phyloP scores from a whole-genome alignment of 2,113 vertebrate genomes.

The Eretmochelys imbricata region DNA sequence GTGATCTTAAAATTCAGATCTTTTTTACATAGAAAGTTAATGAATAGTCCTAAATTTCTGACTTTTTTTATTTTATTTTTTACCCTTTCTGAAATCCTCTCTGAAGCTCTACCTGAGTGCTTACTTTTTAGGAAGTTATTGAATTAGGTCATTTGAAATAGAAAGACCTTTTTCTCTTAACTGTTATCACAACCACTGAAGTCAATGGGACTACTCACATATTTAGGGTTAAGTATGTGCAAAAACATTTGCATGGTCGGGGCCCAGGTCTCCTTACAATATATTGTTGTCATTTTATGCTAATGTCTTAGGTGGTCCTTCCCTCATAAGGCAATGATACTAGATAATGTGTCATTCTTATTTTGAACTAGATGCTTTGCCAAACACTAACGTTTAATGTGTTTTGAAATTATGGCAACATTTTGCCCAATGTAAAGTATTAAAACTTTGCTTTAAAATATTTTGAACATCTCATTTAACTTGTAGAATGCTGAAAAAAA shows the following conservation, averaged over 20 bases:
- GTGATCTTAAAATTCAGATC: conserved; percentile 72
- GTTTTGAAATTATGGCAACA: neutral
- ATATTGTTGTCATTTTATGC: neutral
- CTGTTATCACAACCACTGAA: neutral
- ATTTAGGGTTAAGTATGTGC: neutral
- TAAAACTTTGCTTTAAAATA: neutral
- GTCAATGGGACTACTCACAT: neutral
- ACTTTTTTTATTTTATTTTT: conserved; percentile 31
- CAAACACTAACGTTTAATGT: neutral
- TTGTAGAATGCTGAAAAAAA: neutral
- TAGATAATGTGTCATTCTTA: neutral
- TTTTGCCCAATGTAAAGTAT: neutral
- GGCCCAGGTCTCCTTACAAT: accelerated
- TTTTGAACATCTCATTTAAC: neutral
- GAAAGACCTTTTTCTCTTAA: neutral
- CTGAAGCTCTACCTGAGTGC: neutral
- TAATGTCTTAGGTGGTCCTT: neutral
- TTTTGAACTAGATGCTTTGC: neutral
- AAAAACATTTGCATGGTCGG: neutral
- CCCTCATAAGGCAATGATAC: neutral
- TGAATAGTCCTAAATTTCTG: conserved; percentile 49
- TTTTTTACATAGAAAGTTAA: conserved; percentile 60
- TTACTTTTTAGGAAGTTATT: neutral
- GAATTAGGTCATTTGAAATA: neutral
- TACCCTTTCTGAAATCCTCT: neutral